Conservation (phyloP, 2,113 vertebrate genomes). For the Psettodes erumei region DNA sequence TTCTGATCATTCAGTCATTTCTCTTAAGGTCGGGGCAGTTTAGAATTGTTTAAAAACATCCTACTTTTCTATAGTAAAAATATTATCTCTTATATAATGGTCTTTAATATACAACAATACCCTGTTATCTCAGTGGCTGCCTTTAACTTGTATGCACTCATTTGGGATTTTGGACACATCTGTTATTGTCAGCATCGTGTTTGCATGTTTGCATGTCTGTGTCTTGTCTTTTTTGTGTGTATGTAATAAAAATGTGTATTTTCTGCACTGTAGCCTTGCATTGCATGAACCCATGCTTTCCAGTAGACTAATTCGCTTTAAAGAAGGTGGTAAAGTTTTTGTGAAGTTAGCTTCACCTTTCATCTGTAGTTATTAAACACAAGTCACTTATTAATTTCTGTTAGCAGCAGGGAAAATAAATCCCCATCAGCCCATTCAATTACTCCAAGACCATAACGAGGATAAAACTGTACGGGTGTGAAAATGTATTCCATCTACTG, state of each 20-base stretch:
- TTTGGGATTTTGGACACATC: neutral
- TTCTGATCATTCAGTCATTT: neutral
- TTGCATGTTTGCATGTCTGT: neutral
- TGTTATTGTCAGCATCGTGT: neutral
- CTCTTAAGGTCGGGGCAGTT: neutral
- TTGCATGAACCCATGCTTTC: neutral
- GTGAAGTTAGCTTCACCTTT: neutral
- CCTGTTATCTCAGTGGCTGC: neutral
- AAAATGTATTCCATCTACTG: slow-evolving; percentile 62
- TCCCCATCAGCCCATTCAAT: slow-evolving; percentile 45
- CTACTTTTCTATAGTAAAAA: neutral
- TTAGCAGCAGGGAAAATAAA: slow-evolving; percentile 39
- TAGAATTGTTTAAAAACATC: neutral
- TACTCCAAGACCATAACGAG: slow-evolving; percentile 35
- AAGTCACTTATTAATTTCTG: slow-evolving; percentile 36
- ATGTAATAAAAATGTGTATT: neutral
- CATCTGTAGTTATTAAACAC: slow-evolving; percentile 1
- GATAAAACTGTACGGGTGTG: slow-evolving; percentile 47
- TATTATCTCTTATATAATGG: neutral
- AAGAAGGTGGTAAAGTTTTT: slow-evolving; percentile 3
- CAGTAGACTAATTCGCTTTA: neutral
- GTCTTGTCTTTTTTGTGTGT: neutral
- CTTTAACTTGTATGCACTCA: neutral
- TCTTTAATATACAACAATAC: neutral
- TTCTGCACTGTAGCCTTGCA: neutral